Evolutionary conservation across 2,797 vertebrate species (phyloP).

Genomic region (Sebastolobus alascanus): DNA sequence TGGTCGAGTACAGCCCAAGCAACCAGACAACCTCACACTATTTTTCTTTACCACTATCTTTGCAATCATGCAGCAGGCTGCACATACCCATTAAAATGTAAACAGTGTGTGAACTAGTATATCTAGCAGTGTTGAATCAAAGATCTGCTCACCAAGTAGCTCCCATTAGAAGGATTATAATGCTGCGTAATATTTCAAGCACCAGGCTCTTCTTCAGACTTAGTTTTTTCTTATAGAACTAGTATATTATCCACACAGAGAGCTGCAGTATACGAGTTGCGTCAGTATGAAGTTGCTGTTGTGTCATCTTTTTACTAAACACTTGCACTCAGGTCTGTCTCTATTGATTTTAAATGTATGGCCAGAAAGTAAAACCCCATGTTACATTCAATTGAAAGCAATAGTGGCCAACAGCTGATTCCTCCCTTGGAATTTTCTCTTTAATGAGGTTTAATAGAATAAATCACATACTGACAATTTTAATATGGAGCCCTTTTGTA

Average conservation of each 20-base stretch:
- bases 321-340: no score
- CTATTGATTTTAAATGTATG: background rate
- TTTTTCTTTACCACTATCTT: background rate
- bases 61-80: background rate
- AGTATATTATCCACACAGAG: no score
- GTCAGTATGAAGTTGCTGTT: no score
- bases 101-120: background rate
- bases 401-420: background rate
- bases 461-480: no score
- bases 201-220: no score
- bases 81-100: background rate
- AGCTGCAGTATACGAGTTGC: no score
- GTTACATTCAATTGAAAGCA: background rate
- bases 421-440: background rate
- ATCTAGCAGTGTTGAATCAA: background rate
- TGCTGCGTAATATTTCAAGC: background rate
- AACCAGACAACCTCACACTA: background rate
- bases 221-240: no score
- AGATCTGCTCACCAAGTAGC: background rate
- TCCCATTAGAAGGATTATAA: background rate
- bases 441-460: background rate
- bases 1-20: no score
- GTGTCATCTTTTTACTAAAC: no score
- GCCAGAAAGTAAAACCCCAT: background rate
- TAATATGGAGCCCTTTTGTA: background rate